Evolutionary conservation across 2,113 vertebrate genomes (phyloP).

Genomic region (Cavia porcellus): DNA sequence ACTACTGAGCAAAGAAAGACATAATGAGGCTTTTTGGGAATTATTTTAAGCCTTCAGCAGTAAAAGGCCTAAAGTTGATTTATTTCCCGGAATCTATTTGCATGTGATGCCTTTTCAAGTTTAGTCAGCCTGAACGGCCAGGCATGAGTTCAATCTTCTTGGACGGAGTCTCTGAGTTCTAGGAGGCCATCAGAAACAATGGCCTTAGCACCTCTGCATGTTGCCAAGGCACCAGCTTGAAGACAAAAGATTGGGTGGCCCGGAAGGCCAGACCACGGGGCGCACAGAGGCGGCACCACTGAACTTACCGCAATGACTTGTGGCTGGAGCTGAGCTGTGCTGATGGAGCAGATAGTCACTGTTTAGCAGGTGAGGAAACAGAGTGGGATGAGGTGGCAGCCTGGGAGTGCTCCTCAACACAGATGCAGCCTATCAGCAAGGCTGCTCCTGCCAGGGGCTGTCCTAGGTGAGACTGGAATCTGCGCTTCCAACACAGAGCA

Average conservation of each 20-base stretch:
- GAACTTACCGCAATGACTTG: constrained; percentile 48
- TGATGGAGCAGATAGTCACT: not conserved
- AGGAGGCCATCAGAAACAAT: constrained; percentile 50
- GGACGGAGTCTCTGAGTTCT: constrained; percentile 63
- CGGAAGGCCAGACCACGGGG: constrained; percentile 7
- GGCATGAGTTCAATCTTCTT: constrained; percentile 66
- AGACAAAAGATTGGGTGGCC: constrained; percentile 58
- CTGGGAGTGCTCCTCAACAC: not conserved
- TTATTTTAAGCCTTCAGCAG: constrained; percentile 81
- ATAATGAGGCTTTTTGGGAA: constrained; percentile 85
- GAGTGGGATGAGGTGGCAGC: not conserved
- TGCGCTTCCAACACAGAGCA: constrained; percentile 60
- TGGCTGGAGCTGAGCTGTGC: not conserved
- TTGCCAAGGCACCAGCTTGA: constrained; percentile 52
- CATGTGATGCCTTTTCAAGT: constrained; percentile 77
- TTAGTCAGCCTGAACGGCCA: constrained; percentile 72
- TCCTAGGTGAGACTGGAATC: not conserved
- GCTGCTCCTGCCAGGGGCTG: constrained; percentile 50
- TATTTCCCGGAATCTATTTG: constrained; percentile 83
- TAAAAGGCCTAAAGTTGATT: constrained; percentile 81
- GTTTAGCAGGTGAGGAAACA: too few relatives aligned
- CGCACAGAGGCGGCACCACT: not conserved
- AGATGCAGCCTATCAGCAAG: constrained; percentile 59
- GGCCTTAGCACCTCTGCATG: not conserved
- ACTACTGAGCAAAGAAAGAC: constrained; percentile 82